Conservation (phyloP, 2,113 vertebrate species). For the Ptyas mucosa region DNA sequence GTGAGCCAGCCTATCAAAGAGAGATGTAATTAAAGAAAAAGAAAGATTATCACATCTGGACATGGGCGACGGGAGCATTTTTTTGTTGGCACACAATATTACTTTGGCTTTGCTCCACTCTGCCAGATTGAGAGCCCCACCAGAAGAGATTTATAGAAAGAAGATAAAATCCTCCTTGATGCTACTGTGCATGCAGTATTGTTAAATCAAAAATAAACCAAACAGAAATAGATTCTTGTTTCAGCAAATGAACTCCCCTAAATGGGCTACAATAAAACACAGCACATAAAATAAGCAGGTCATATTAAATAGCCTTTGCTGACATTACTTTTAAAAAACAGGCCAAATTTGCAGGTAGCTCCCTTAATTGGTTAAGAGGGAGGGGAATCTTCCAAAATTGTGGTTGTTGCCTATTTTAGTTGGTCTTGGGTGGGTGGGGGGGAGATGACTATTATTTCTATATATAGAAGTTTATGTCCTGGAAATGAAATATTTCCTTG, state of each 20-base stretch:
- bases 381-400: background rate
- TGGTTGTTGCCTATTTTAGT: background rate
- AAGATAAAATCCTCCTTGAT: slow-evolving; percentile 20
- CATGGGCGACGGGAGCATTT: background rate
- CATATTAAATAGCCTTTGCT: background rate
- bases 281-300: background rate
- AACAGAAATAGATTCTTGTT: background rate
- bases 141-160: slow-evolving; percentile 14
- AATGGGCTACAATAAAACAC: background rate
- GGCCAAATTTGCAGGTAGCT: background rate
- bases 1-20: slow-evolving; percentile 3
- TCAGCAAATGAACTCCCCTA: background rate
- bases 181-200: background rate
- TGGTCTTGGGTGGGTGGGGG: background rate
- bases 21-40: slow-evolving; percentile 10
- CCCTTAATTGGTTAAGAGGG: background rate
- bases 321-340: background rate
- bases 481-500: background rate
- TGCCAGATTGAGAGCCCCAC: slow-evolving; percentile 9
- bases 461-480: background rate
- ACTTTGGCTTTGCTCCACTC: slow-evolving; percentile 22
- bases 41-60: slow-evolving; percentile 20
- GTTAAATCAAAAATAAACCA: background rate
- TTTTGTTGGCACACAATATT: background rate
- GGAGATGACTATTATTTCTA: background rate